Evolutionary conservation across 2,888 invertebrate species (phyloP).

Genomic region (Augochlorella aurata): DNA sequence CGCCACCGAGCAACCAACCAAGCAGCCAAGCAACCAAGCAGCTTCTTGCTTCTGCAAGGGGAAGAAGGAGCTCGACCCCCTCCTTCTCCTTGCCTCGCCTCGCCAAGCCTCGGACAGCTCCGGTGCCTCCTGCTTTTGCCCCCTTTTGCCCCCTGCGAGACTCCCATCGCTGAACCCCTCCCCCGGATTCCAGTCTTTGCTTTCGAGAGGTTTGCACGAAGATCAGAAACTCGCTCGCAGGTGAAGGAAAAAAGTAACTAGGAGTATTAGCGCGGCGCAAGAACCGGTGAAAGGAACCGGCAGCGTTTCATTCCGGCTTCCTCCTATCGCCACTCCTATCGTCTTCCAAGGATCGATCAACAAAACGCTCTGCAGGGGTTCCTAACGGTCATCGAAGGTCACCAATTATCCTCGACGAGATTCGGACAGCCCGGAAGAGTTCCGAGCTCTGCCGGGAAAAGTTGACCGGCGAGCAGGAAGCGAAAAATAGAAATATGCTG

Average conservation of each 20-base stretch:
- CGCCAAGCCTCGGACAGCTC: neutral
- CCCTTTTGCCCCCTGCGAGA: neutral
- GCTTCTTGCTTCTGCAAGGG: slow-evolving; percentile 16
- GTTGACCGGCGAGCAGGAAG: neutral
- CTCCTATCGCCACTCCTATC: neutral
- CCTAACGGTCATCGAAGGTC: slow-evolving; percentile 7
- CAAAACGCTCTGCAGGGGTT: slow-evolving; percentile 1
- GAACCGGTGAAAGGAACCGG: slow-evolving; percentile 33
- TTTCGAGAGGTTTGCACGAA: slow-evolving; percentile 52
- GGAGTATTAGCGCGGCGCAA: slow-evolving; percentile 32
- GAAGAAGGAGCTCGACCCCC: slow-evolving; percentile 7
- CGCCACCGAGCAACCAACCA: neutral
- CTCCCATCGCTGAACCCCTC: neutral
- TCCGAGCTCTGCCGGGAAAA: neutral
- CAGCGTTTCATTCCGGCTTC: slow-evolving; percentile 20
- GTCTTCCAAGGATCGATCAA: neutral
- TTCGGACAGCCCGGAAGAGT: neutral
- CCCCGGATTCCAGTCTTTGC: slow-evolving; percentile 15
- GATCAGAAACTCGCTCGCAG: slow-evolving; percentile 55
- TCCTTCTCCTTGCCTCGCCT: neutral
- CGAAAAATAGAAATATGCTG: neutral
- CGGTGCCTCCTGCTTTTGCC: neutral
- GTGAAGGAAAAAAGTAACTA: slow-evolving; percentile 54
- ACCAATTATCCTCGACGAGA: neutral
- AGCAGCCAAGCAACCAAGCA: neutral